Evolutionary conservation across 2,113 vertebrate genomes (phyloP).

Genomic region (Marmota monax): DNA sequence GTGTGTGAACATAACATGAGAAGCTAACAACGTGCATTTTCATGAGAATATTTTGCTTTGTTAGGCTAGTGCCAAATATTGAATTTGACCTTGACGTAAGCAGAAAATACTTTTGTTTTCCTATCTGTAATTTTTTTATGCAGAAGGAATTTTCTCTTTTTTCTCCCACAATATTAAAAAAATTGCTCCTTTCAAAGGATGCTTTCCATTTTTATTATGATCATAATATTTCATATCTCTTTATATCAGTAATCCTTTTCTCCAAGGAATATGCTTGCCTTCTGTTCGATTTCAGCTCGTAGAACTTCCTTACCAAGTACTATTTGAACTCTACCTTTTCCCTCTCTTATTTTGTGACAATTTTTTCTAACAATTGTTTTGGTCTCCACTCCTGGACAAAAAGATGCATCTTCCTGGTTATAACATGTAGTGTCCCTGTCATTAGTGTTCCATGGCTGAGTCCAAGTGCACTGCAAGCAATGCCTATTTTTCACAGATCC

Average conservation of each 20-base stretch:
- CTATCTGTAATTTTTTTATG: background rate
- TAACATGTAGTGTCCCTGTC: background rate
- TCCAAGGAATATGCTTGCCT: background rate
- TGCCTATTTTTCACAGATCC: background rate
- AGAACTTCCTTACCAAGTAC: background rate
- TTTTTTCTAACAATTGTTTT: background rate
- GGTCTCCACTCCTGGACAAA: background rate
- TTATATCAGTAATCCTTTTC: background rate
- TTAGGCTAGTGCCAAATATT: background rate
- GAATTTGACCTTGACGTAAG: background rate
- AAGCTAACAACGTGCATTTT: background rate
- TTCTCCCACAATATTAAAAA: background rate
- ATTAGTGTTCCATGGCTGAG: too few relatives aligned
- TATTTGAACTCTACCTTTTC: background rate
- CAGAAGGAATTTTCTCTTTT: background rate
- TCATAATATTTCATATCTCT: slow-evolving; percentile 22
- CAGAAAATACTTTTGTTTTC: background rate
- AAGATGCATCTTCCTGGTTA: background rate
- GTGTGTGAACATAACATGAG: background rate
- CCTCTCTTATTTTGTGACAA: background rate
- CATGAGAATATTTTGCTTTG: background rate
- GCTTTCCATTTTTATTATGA: background rate
- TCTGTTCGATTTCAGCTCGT: background rate
- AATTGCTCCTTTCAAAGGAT: background rate
- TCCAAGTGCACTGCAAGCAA: background rate